Evolutionary conservation across 2,113 vertebrate genomes (phyloP).

Genomic region (Neolamprologus brichardi): DNA sequence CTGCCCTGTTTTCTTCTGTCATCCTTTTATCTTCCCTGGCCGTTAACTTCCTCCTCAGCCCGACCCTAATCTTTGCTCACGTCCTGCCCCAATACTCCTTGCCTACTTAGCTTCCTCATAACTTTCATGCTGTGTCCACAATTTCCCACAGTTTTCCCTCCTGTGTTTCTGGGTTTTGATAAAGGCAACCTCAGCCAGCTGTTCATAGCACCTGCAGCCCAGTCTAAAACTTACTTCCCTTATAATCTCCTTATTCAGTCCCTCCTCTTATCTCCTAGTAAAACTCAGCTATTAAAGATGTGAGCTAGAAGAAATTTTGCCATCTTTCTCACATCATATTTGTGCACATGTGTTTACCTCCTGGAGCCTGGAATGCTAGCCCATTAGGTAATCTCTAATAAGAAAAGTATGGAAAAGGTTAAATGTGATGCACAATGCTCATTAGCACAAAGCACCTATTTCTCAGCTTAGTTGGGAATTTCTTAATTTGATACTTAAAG

Average conservation of each 20-base stretch:
- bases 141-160: slow-evolving; percentile 13
- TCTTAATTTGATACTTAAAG: not conserved
- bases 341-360: not conserved
- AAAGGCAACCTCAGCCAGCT: slow-evolving; percentile 40
- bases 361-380: not conserved
- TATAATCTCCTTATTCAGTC: not conserved
- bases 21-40: slow-evolving; percentile 7
- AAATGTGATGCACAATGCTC: not conserved
- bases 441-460: not conserved
- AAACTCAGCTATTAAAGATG: slow-evolving; percentile 44
- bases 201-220: slow-evolving; percentile 52
- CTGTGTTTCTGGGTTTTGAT: not conserved
- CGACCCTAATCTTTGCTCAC: not conserved
- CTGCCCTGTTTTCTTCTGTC: not conserved
- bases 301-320: not conserved
- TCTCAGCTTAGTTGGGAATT: not conserved
- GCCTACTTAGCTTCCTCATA: not conserved
- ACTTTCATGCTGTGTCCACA: not conserved
- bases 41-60: not conserved
- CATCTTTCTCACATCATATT: not conserved
- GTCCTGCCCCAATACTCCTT: not conserved
- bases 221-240: not conserved
- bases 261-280: slow-evolving; percentile 27
- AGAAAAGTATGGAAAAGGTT: slow-evolving; percentile 10
- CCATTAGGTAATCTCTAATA: not conserved